Evolutionary conservation across 2,797 vertebrate species (phyloP).

Genomic region (Trematomus bernacchii): DNA sequence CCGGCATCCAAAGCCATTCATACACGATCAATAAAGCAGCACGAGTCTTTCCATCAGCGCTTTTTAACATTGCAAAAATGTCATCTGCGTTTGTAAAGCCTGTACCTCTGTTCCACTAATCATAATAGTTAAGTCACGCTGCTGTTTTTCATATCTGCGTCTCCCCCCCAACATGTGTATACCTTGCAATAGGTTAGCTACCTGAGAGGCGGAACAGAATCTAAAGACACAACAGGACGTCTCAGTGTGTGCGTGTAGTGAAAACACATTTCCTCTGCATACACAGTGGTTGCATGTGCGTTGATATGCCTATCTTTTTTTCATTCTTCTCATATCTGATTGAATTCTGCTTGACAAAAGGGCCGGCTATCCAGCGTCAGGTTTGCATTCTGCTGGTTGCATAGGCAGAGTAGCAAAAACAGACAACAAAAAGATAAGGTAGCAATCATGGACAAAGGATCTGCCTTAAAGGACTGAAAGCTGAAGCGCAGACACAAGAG

Average conservation of each 20-base stretch:
- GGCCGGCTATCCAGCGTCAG: conserved; percentile 9
- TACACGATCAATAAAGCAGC: conserved; percentile 77
- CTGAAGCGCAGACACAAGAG: neutral
- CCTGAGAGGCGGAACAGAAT: conserved; percentile 42
- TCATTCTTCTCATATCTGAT: conserved; percentile 21
- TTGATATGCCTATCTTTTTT: conserved; percentile 19
- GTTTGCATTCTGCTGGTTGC: conserved; percentile 8
- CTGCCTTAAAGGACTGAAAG: conserved; percentile 11
- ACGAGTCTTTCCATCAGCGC: conserved; percentile 71
- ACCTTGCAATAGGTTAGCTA: conserved; percentile 25
- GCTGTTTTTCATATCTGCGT: conserved; percentile 31
- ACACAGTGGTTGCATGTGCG: conserved; percentile 22
- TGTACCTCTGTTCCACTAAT: conserved; percentile 36
- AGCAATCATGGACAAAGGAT: conserved; percentile 4
- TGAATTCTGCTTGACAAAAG: conserved; percentile 23
- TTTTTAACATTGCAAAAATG: conserved; percentile 74
- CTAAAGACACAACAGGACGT: conserved; percentile 56
- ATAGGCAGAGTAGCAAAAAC: conserved; percentile 6
- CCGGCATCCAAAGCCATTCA: conserved; percentile 75
- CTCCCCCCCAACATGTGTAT: conserved; percentile 7
- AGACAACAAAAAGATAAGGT: conserved; percentile 5
- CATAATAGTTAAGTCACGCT: conserved; percentile 34
- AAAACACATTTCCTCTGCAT: conserved; percentile 25
- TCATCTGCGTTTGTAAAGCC: conserved; percentile 35
- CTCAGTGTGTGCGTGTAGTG: conserved; percentile 11